Evolutionary conservation across 2,888 invertebrate species (phyloP), one percentile per base, ranked within the genome.

Genomic region (Hyposoter didymator): DNA sequence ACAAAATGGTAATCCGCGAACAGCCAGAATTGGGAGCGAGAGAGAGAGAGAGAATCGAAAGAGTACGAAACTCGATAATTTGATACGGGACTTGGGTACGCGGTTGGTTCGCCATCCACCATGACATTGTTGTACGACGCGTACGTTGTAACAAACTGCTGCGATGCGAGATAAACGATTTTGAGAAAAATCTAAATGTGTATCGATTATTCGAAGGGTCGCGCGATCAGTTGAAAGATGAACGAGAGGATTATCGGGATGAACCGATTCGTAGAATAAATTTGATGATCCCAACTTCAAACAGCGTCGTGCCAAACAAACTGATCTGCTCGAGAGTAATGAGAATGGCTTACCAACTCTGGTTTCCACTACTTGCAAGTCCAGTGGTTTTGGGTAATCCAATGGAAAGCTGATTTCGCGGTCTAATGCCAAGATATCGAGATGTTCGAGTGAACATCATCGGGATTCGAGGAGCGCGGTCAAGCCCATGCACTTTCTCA

Each of bases 1-100:
- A 78, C 69, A 66, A 82, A 75, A 79, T 75, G 82, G 69, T 85
- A 82, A 82, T 85, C 72, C 74, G 66, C 78, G 78, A 82, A 82
- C 82, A 72, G 72, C 47, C 75, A 79, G 74, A 82, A 72, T 79
- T 19, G 66, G 10, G 39, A 45, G 82, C 62, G 12, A 39, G 7
- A 39, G 35, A 6, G 55, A 6, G 55, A 78, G 28, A 69, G 52
- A 62, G 43, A 66, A 79, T 82, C 69, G 49, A 52, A 67, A 74
- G 59, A 72, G 55, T 45, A 59, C 72, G 82, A 82, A 76, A 75
- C 43, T 79, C 75, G 79, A 85, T 85, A 82, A 82, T 79, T 82
- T 79, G 70, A 84, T 82, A 55, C 32, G 70, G 67, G 17, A 49
- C 28, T 82, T 52, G 66, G 22, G 19, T 74, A 62, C 59, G 45